Evolutionary conservation across 2,888 invertebrate genomes (phyloP).

Genomic region (Andrena trimmerana): DNA sequence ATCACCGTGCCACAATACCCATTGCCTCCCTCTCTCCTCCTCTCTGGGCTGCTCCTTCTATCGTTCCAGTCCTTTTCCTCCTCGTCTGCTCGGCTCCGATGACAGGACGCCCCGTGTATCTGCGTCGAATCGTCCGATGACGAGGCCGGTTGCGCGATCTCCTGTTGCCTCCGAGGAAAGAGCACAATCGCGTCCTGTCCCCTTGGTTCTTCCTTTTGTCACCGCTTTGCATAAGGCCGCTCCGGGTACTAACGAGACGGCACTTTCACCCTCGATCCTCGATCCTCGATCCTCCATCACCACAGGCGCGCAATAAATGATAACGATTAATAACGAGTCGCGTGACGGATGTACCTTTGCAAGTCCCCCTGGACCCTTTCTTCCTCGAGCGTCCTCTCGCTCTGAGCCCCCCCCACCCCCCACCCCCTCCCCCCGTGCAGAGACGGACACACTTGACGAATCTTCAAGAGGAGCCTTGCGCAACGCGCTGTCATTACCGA

Average conservation of each 20-base stretch:
- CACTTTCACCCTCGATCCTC: slow-evolving; percentile 41
- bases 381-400: neutral
- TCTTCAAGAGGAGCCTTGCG: slow-evolving; percentile 17
- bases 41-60: slow-evolving; percentile 4
- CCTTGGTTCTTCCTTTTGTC: slow-evolving; percentile 28
- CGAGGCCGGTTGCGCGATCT: slow-evolving; percentile 54
- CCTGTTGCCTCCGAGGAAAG: slow-evolving; percentile 41
- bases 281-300: neutral
- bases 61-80: slow-evolving; percentile 28
- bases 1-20: slow-evolving; percentile 71
- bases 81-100: slow-evolving; percentile 32
- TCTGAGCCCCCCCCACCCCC: too few relatives aligned
- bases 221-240: slow-evolving; percentile 7
- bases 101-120: slow-evolving; percentile 55
- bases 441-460: neutral
- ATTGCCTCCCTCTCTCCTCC: slow-evolving; percentile 50
- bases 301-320: neutral
- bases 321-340: slow-evolving; percentile 33
- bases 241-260: neutral
- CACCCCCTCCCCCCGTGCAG: too few relatives aligned
- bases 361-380: neutral
- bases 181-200: slow-evolving; percentile 37
- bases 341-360: neutral
- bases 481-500: slow-evolving; percentile 31
- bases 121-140: slow-evolving; percentile 61